Percentiles rank a stretch among this genome's conserved stretches.
Conservation (phyloP, 1,140 invertebrate species). For the Rhopalosiphum padi region DNA sequence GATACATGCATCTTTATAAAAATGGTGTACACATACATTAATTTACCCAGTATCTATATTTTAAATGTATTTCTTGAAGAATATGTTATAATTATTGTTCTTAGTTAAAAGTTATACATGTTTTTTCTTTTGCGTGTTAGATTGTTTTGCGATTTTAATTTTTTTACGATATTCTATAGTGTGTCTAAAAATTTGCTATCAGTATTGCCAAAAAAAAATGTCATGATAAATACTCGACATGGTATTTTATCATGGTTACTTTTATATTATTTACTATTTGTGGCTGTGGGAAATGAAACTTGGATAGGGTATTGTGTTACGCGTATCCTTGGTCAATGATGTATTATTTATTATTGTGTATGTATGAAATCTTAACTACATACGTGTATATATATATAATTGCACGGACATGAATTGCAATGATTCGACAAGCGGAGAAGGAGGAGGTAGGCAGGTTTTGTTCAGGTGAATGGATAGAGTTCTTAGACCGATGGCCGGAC, state of each 20-base stretch:
- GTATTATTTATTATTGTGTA: slow-evolving; percentile 32
- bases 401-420: slow-evolving; percentile 27
- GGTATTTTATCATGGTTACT: not conserved
- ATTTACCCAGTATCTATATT: not conserved
- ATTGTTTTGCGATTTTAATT: not conserved
- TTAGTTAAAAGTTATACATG: not conserved
- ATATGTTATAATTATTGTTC: not conserved
- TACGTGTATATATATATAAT: slow-evolving; percentile 23
- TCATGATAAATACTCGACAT: not conserved
- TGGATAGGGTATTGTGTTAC: slow-evolving; percentile 9
- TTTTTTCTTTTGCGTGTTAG: not conserved
- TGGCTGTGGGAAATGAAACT: not conserved
- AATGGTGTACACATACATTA: not conserved
- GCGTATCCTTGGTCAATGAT: slow-evolving; percentile 20
- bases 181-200: not conserved
- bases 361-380: slow-evolving; percentile 22
- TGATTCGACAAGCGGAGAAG: not conserved
- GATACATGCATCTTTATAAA: slow-evolving; percentile 20
- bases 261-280: not conserved
- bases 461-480: slow-evolving; percentile 50
- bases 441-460: slow-evolving; percentile 35
- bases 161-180: not conserved
- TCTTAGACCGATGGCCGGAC: slow-evolving; percentile 52
- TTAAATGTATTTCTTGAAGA: not conserved
- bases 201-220: not conserved